These are phyloP conservation scores for Diacarnus erythraeanus DNA, from an alignment of 37 sponge, comb jelly and placozoan genomes.

Conservation along the genomic window DNA sequence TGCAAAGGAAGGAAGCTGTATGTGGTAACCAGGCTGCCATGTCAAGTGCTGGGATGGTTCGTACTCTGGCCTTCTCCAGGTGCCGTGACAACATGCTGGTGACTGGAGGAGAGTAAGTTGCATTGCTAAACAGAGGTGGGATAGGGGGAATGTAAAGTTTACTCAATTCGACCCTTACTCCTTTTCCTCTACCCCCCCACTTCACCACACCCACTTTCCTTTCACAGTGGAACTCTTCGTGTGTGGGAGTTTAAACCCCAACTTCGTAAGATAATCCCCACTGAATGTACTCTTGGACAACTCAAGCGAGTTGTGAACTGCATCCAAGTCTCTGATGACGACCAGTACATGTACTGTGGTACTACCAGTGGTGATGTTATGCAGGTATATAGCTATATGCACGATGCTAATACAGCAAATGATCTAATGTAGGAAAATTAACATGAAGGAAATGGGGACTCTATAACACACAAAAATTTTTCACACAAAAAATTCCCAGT, in stretches of 20 bases:
- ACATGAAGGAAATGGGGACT: too few species aligned
- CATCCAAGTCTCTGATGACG: conserved; percentile 76
- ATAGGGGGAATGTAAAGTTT: too few species aligned
- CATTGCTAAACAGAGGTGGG: background rate
- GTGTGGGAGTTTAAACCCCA: conserved; percentile 89
- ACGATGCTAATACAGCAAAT: background rate
- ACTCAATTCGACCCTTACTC: background rate
- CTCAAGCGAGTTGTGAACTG: conserved; percentile 91
- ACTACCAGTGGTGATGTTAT: conserved; percentile 95
- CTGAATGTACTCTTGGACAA: conserved; percentile 92
- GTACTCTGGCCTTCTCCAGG: conserved; percentile 77
- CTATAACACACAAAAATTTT: too few species aligned
- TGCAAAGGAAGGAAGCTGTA: conserved; percentile 80
- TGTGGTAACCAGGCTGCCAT: conserved; percentile 94
- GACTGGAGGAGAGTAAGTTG: conserved; percentile 95
- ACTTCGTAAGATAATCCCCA: conserved; percentile 90
- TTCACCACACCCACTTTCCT: background rate
- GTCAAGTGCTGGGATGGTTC: conserved; percentile 88
- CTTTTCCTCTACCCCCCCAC: too few species aligned
- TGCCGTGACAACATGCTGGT: conserved; percentile 78
- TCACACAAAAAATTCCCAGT: too few species aligned
- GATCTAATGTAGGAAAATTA: too few species aligned
- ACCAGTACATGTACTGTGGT: conserved; percentile 87
- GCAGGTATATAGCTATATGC: conserved; percentile 58
- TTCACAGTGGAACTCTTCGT: conserved; percentile 79